These are phyloP conservation scores for Diadema setosum DNA, from an alignment of 35 echinoderm and acorn worm species.

Conservation along the genomic window DNA sequence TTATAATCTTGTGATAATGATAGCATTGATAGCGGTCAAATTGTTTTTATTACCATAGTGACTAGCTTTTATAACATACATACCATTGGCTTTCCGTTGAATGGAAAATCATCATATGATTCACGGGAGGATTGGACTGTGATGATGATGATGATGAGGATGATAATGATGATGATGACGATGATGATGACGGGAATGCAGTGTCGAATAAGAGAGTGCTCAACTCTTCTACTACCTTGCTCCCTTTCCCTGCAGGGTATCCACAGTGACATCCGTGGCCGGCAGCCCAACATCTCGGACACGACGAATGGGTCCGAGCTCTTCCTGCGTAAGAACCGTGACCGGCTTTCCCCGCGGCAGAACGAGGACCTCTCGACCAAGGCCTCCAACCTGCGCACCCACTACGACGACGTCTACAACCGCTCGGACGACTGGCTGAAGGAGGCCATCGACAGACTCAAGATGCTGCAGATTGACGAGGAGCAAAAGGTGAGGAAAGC, in stretches of 20 bases:
- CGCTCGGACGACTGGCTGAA: conserved; percentile 59
- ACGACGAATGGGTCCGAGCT: conserved; percentile 64
- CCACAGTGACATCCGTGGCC: conserved; percentile 38
- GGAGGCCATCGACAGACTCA: conserved; percentile 54
- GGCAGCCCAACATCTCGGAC: conserved; percentile 55
- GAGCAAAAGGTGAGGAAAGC: conserved; percentile 47
- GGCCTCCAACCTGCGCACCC: conserved; percentile 17
- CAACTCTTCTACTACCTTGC: background rate
- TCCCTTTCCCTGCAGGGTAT: conserved; percentile 14
- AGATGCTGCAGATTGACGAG: conserved; percentile 63
- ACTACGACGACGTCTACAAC: conserved; percentile 69
- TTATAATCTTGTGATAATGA: no score
- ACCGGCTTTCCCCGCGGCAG: conserved; percentile 59
- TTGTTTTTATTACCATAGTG: no score
- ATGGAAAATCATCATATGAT: no score
- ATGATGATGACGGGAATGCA: no score
- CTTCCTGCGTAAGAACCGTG: conserved; percentile 74
- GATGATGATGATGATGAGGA: no score
- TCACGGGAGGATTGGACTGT: no score
- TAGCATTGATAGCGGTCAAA: no score
- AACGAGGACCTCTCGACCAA: conserved; percentile 47
- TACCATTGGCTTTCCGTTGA: no score
- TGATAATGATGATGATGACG: no score
- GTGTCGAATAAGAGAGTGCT: background rate
- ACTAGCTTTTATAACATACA: no score